Conservation (phyloP, 2,797 vertebrate genomes). For the Poliocrania exsul region DNA sequence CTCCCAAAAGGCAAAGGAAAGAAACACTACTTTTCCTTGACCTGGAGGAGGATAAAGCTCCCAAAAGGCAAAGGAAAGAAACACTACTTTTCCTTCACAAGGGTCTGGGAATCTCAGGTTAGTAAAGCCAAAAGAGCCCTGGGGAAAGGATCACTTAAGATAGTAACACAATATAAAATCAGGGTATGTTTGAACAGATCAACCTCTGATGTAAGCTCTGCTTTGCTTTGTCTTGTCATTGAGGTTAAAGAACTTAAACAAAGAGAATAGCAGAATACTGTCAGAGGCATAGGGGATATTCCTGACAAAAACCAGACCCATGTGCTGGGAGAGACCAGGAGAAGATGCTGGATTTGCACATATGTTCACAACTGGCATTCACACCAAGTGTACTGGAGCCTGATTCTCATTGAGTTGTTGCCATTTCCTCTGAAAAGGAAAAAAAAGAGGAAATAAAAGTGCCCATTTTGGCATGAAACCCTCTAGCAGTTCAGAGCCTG, state of each 20-base stretch:
- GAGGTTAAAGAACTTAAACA: neutral
- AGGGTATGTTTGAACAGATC: neutral
- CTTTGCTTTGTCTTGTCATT: neutral
- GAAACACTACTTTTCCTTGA: neutral
- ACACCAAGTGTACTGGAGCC: neutral
- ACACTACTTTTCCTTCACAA: neutral
- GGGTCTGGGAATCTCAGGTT: neutral
- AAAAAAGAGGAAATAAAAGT: neutral
- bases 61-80: neutral
- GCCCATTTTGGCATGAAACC: neutral
- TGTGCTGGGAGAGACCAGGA: neutral
- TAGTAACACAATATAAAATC: neutral
- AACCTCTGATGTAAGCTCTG: neutral
- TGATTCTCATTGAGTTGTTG: neutral
- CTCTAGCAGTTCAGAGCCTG: neutral
- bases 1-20: neutral
- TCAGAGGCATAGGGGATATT: neutral
- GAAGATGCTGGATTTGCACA: neutral
- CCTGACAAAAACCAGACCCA: neutral
- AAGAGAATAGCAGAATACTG: neutral
- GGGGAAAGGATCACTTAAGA: neutral
- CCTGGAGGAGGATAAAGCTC: neutral
- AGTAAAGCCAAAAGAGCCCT: neutral
- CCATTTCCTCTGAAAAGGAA: neutral
- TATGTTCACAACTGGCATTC: neutral